phyloP scores from a whole-genome alignment of 2,797 vertebrate genomes.

The Sebastes jordani region DNA sequence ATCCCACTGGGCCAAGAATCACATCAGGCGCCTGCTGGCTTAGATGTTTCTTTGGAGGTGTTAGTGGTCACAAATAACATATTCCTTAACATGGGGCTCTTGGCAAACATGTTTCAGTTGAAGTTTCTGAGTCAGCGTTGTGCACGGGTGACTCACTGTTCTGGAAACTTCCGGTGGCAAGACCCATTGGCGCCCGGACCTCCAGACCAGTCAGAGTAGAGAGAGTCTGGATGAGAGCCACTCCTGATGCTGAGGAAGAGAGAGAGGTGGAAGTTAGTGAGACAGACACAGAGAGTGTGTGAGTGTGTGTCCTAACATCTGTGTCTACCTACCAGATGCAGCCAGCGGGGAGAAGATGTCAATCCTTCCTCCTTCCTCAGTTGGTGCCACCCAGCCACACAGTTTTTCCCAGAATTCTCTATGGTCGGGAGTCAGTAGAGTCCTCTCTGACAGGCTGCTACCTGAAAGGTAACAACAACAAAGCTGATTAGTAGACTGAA shows the following conservation, averaged over 20 bases:
- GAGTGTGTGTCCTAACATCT: background rate
- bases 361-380: constrained; percentile 81
- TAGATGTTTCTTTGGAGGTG: background rate
- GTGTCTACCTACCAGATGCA: constrained; percentile 84
- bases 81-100: background rate
- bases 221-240: constrained; percentile 81
- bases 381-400: constrained; percentile 72
- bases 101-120: background rate
- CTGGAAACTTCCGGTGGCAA: constrained; percentile 86
- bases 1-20: background rate
- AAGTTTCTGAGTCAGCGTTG: background rate
- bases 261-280: background rate
- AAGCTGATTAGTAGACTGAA: background rate
- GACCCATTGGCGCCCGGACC: constrained; percentile 81
- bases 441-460: constrained; percentile 76
- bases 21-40: background rate
- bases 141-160: constrained; percentile 80
- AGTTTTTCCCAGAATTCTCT: constrained; percentile 89
- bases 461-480: constrained; percentile 75
- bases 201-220: constrained; percentile 83
- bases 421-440: constrained; percentile 76
- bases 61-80: background rate
- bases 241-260: constrained; percentile 77
- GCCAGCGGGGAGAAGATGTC: constrained; percentile 88
- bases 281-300: background rate